phyloP scores from a whole-genome alignment of 2,113 vertebrate species.

The Drymodes brunneopygia region DNA sequence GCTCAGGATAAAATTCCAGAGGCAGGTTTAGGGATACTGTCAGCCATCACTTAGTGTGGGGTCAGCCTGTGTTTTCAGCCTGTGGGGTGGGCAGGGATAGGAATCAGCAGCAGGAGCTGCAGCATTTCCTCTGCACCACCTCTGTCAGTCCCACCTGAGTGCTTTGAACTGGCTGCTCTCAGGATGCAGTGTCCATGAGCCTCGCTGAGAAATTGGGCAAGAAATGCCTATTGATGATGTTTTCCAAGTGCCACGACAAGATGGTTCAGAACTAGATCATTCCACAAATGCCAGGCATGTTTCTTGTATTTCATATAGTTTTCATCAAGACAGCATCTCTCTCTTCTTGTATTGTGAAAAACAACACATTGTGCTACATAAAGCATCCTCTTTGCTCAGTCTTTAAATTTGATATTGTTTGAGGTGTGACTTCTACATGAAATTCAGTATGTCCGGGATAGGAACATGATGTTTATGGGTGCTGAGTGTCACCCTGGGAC shows the following conservation, averaged over 20 bases:
- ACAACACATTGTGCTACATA: neutral
- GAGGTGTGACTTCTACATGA: neutral
- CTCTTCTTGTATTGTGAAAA: neutral
- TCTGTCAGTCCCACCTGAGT: neutral
- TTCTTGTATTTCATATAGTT: neutral
- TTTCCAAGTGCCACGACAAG: neutral
- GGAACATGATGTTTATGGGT: neutral
- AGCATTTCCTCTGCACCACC: rapidly evolving
- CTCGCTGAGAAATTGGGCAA: neutral
- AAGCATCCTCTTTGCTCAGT: neutral
- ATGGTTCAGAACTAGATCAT: neutral
- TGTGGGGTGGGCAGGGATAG: neutral
- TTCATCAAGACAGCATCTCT: neutral
- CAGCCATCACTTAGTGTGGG: neutral
- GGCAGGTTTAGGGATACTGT: neutral
- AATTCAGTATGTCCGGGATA: rapidly evolving
- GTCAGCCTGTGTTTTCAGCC: neutral
- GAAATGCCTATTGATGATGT: neutral
- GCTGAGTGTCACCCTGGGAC: neutral
- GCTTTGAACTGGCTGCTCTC: neutral
- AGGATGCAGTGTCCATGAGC: neutral
- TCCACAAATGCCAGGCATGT: neutral
- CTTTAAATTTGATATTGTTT: neutral
- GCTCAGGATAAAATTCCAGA: neutral
- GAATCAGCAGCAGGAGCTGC: neutral